Evolutionary conservation across 2,113 vertebrate species (phyloP).

Genomic region (Synchiropus splendidus): DNA sequence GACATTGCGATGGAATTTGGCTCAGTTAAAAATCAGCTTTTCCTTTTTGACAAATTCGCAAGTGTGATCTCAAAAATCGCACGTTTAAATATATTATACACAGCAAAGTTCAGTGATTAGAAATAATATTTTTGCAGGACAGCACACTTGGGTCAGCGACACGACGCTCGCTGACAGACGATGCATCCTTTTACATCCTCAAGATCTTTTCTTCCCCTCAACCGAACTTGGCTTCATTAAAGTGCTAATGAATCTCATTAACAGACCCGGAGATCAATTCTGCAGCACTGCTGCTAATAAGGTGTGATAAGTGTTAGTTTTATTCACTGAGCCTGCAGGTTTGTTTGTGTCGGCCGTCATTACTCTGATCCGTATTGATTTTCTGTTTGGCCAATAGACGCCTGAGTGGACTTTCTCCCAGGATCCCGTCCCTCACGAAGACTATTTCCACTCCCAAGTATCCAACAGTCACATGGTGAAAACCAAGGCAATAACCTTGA

Average conservation of each 20-base stretch:
- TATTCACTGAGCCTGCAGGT: constrained; percentile 24
- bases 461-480: background rate
- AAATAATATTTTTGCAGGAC: too few relatives aligned
- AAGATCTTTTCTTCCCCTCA: constrained; percentile 4
- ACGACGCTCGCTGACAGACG: too few relatives aligned
- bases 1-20: too few relatives aligned
- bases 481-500: background rate
- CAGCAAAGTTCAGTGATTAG: too few relatives aligned
- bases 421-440: constrained; percentile 33
- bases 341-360: constrained; percentile 27
- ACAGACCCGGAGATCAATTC: constrained; percentile 46
- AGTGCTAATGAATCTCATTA: constrained; percentile 58
- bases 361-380: constrained; percentile 47
- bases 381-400: constrained; percentile 29
- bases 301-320: constrained; percentile 54
- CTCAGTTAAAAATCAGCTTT: too few relatives aligned
- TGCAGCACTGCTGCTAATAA: constrained; percentile 38
- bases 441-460: constrained; percentile 30
- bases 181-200: too few relatives aligned
- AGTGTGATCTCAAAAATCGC: too few relatives aligned
- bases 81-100: too few relatives aligned
- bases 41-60: too few relatives aligned
- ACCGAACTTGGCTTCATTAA: constrained; percentile 58
- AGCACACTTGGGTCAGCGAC: too few relatives aligned
- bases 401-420: constrained; percentile 26